Percentiles rank a stretch among this genome's conserved stretches.
Evolutionary conservation across 1,140 invertebrate genomes (phyloP).

Genomic region (Leptinotarsa texana): DNA sequence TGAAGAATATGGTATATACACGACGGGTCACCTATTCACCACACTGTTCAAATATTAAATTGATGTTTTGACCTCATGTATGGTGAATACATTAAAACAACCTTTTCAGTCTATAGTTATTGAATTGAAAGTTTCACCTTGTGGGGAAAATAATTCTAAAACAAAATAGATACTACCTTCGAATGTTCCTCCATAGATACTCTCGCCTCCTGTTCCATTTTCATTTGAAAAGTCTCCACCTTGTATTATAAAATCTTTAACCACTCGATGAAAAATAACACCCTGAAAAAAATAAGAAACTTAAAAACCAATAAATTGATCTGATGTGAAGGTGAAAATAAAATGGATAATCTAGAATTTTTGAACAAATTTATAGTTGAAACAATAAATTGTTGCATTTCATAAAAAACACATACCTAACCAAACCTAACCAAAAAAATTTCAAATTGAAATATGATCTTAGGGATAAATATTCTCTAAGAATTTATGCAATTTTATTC

Average conservation of each 20-base stretch:
- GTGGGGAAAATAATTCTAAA: too few species aligned
- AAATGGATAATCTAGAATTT: too few species aligned
- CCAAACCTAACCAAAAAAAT: background rate
- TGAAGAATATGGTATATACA: too few species aligned
- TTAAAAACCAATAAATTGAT: background rate
- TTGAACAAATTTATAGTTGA: too few species aligned
- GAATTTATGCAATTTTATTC: too few species aligned
- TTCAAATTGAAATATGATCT: background rate
- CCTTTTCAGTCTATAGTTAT: too few species aligned
- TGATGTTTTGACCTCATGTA: too few species aligned
- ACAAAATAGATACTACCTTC: slow-evolving; percentile 64
- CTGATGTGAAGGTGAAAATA: too few species aligned
- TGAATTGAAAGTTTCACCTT: too few species aligned
- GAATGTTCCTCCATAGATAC: slow-evolving; percentile 88
- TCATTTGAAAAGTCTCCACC: slow-evolving; percentile 85
- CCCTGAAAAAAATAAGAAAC: slow-evolving; percentile 64
- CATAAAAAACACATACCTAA: background rate
- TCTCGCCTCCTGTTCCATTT: slow-evolving; percentile 90
- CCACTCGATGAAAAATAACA: slow-evolving; percentile 86
- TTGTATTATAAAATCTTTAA: slow-evolving; percentile 92
- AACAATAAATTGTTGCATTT: background rate
- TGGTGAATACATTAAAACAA: too few species aligned
- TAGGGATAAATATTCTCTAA: background rate
- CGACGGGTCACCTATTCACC: too few species aligned
- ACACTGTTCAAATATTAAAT: too few species aligned